Evolutionary conservation across 2,888 invertebrate genomes (phyloP), one percentile per base, ranked within the genome.

Genomic region (Cephus rjabovi): DNA sequence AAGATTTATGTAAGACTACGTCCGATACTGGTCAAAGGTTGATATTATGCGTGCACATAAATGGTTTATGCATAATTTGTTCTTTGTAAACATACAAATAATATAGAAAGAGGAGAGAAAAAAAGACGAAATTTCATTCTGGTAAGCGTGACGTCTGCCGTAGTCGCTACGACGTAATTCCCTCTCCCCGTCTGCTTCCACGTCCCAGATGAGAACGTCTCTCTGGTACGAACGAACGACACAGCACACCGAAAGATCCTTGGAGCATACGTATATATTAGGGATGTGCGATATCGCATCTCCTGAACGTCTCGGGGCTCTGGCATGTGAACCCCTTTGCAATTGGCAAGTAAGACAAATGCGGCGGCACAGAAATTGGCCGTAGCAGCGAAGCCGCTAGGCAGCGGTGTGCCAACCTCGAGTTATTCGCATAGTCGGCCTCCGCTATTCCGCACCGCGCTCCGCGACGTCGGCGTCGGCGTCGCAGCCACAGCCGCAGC

Each of bases 331-430:
- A 75, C 75, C 74, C 69, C 69, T 75, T 86, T 84, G 87, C 88
- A 87, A 90, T 90, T 89, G 90, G 89, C 89, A 88, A 89, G 87
- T 82, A 86, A 89, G 89, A 90, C 87, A 89, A 90, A 90, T 89
- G 88, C 85, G 90, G 86, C 89, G 87, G 86, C 84, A 82, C 84
- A 87, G 89, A 90, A 90, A 90, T 90, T 90, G 87, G 84, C 87
- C 87, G 87, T 87, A 84, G 84, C 87, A 30, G 37, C 71, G 2
- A 23, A 56, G 56, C 23, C 56, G 56, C 56, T 56, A 56, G 56
- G 56, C 56, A 56, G 56, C 56, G 23, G 56, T 78, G 79, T 85
- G 83, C 87, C 87, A 85, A 83, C 78, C 82, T 80, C 83, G 83
- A 86, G 84, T 86, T 86, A 86, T 86, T 87, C 86, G 84, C 79